A percentile compares a stretch with the other conserved stretches of the same genome.
phyloP scores from a whole-genome alignment of 1,140 invertebrate genomes.

The Antheraea mylitta region DNA sequence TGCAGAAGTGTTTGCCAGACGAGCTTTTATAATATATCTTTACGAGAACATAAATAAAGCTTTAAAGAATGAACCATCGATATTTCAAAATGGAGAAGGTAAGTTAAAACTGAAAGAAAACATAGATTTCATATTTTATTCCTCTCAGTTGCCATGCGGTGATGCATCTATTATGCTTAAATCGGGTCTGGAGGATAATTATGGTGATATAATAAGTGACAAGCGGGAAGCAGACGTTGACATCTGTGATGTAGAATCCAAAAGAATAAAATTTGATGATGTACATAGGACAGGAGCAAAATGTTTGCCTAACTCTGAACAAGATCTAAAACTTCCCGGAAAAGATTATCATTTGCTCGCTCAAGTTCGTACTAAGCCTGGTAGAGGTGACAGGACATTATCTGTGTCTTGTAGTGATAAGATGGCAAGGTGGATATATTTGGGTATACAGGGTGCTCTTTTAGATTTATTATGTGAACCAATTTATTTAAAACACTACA shows the following conservation, averaged over 20 bases:
- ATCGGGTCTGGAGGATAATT: conserved; percentile 44
- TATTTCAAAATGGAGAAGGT: conserved; percentile 51
- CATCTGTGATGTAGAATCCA: conserved; percentile 34
- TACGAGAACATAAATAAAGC: conserved; percentile 81
- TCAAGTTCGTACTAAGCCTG: conserved; percentile 93
- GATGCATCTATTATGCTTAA: conserved; percentile 94
- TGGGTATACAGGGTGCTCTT: conserved; percentile 91
- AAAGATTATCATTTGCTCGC: conserved; percentile 85
- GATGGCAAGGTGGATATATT: conserved; percentile 91
- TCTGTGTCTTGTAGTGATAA: conserved; percentile 97
- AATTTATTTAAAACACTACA: conserved; percentile 86
- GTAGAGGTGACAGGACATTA: conserved; percentile 92
- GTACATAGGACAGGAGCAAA: conserved; percentile 94
- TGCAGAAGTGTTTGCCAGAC: conserved; percentile 92
- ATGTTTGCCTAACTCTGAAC: conserved; percentile 81
- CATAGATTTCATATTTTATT: conserved; percentile 91
- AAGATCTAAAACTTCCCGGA: conserved; percentile 80
- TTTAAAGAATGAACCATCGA: conserved; percentile 58
- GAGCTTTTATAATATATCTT: conserved; percentile 90
- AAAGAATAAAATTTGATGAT: conserved; percentile 72
- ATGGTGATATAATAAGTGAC: conserved; percentile 46
- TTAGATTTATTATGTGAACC: conserved; percentile 84
- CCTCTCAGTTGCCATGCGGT: conserved; percentile 94
- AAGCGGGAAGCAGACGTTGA: conserved; percentile 37
- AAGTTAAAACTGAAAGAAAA: conserved; percentile 79